These are phyloP conservation scores for Tetramorium bicarinatum DNA, from an alignment of 2,888 invertebrate genomes.

Conservation along the genomic window DNA sequence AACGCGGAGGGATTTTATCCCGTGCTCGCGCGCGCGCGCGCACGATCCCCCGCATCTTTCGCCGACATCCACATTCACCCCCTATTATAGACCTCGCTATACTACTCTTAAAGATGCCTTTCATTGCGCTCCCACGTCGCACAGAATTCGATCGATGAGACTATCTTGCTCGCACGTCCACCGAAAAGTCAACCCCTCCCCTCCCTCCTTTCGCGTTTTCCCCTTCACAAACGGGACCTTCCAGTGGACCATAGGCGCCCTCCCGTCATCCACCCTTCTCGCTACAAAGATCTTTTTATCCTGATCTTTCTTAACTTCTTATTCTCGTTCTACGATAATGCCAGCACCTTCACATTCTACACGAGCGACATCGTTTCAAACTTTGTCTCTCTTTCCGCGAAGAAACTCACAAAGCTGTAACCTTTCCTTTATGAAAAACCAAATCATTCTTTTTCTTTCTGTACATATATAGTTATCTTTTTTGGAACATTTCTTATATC, in stretches of 20 bases:
- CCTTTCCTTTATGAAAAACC: slow-evolving; percentile 56
- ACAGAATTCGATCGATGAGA: slow-evolving; percentile 75
- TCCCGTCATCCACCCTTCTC: background rate
- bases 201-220: slow-evolving; percentile 12
- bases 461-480: slow-evolving; percentile 13
- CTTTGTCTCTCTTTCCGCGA: slow-evolving; percentile 50
- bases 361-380: slow-evolving; percentile 32
- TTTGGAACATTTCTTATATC: slow-evolving; percentile 21
- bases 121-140: slow-evolving; percentile 74
- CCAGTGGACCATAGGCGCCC: background rate
- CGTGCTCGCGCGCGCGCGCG: slow-evolving; percentile 31
- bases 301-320: slow-evolving; percentile 25
- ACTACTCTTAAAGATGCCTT: slow-evolving; percentile 77
- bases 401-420: slow-evolving; percentile 66
- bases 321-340: slow-evolving; percentile 26
- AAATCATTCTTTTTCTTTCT: slow-evolving; percentile 11
- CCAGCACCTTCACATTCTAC: slow-evolving; percentile 31
- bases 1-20: slow-evolving; percentile 62
- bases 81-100: slow-evolving; percentile 65
- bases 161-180: slow-evolving; percentile 65
- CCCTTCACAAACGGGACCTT: slow-evolving; percentile 31
- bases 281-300: slow-evolving; percentile 41
- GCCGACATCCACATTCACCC: slow-evolving; percentile 42
- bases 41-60: slow-evolving; percentile 28
- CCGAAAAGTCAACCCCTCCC: slow-evolving; percentile 45